phyloP scores from a whole-genome alignment of 2,888 invertebrate genomes.

The Agriopis marginaria region DNA sequence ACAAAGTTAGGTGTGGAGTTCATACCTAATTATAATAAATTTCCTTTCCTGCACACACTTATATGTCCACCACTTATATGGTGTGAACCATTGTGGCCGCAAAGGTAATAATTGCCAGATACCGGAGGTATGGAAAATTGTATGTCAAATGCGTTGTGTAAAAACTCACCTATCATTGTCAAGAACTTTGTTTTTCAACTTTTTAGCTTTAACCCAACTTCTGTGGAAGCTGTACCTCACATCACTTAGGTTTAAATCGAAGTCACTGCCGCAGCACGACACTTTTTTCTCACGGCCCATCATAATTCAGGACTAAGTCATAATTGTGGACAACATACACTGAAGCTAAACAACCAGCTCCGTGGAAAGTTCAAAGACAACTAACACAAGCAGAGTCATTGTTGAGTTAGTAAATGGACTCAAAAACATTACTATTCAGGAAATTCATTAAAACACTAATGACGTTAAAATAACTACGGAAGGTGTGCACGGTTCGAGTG shows the following conservation, averaged over 20 bases:
- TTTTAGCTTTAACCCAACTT: constrained; percentile 70
- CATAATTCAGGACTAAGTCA: neutral
- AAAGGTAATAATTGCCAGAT: too few relatives aligned
- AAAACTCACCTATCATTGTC: constrained; percentile 67
- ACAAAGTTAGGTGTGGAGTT: too few relatives aligned
- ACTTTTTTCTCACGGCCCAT: constrained; percentile 31
- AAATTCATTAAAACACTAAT: constrained; percentile 11
- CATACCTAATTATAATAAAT: too few relatives aligned
- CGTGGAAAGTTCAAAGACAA: constrained; percentile 48
- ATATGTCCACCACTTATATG: too few relatives aligned
- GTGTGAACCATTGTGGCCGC: too few relatives aligned
- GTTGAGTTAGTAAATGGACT: neutral
- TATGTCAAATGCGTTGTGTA: too few relatives aligned
- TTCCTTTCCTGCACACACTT: too few relatives aligned
- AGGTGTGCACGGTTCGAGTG: constrained; percentile 23
- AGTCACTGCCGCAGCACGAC: constrained; percentile 61
- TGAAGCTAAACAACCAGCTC: constrained; percentile 28
- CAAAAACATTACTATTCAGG: constrained; percentile 7
- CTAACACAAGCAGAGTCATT: constrained; percentile 40
- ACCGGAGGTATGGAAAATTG: too few relatives aligned
- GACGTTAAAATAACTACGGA: constrained; percentile 6
- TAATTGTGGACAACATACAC: neutral
- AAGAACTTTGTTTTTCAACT: constrained; percentile 60
- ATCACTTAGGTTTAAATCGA: constrained; percentile 54
- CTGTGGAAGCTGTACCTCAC: constrained; percentile 62